Evolutionary conservation across 2,113 vertebrate genomes (phyloP).

Genomic region (Sorex araneus): DNA sequence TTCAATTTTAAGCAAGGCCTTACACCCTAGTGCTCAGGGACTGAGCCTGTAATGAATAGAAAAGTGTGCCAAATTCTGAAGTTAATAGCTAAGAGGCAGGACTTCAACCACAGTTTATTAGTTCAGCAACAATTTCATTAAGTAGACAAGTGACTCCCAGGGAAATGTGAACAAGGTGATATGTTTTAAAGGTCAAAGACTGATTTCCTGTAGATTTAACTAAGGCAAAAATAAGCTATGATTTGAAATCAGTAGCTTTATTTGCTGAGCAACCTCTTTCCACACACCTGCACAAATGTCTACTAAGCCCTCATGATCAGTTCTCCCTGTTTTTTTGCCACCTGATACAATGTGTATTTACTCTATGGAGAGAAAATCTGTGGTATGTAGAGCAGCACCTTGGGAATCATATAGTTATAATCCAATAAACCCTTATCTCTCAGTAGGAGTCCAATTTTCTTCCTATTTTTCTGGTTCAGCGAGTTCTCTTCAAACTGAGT

Average conservation of each 20-base stretch:
- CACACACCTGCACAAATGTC: background rate
- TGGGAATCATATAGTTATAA: background rate
- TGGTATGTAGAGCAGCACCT: background rate
- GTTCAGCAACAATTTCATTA: conserved; percentile 68
- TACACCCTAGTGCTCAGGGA: conserved; percentile 23
- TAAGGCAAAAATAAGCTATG: background rate
- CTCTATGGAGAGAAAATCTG: background rate
- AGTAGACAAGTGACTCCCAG: conserved; percentile 59
- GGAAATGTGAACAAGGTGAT: conserved; percentile 43
- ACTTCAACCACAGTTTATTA: conserved; percentile 61
- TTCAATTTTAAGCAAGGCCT: conserved; percentile 39
- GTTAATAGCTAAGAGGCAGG: conserved; percentile 51
- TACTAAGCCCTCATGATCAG: background rate
- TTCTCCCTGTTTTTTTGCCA: background rate
- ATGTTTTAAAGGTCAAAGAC: conserved; percentile 67
- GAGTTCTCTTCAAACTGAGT: conserved; percentile 42
- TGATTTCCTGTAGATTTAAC: conserved; percentile 38
- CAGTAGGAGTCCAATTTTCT: conserved; percentile 2
- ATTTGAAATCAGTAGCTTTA: conserved; percentile 18
- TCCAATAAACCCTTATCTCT: background rate
- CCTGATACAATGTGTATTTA: background rate
- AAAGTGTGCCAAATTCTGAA: conserved; percentile 43
- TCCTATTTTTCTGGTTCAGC: background rate
- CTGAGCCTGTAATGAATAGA: conserved; percentile 39
- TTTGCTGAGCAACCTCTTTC: background rate